These are phyloP conservation scores for Balaenoptera acutorostrata DNA, from an alignment of 2,113 vertebrate species.

Conservation along the genomic window DNA sequence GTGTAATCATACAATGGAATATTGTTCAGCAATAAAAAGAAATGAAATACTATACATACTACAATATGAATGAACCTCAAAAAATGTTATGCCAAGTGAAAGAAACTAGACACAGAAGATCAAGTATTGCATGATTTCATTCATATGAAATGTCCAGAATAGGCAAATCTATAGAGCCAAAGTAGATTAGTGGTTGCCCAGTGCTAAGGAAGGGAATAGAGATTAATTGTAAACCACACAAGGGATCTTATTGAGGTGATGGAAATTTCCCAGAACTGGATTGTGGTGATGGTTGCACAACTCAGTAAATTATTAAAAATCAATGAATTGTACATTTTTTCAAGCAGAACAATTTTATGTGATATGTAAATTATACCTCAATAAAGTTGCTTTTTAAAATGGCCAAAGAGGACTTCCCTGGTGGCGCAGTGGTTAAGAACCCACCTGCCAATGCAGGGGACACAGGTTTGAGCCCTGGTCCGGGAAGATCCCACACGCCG, in stretches of 20 bases:
- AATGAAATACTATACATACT: background rate
- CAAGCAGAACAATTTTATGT: background rate
- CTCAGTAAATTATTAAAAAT: background rate
- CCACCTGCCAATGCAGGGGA: no score
- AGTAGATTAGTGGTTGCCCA: background rate
- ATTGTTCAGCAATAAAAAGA: background rate
- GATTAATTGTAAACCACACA: background rate
- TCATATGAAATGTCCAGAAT: background rate
- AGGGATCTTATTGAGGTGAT: background rate
- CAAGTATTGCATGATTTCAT: background rate
- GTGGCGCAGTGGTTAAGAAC: no score
- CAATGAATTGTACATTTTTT: background rate
- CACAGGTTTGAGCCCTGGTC: no score
- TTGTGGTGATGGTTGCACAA: background rate
- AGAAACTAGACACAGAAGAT: background rate
- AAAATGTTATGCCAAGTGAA: background rate
- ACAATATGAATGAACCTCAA: background rate
- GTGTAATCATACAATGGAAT: background rate
- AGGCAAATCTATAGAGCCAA: background rate
- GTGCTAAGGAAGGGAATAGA: background rate
- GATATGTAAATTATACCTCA: background rate
- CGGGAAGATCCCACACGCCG: accelerated
- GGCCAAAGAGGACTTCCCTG: no score
- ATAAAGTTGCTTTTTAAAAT: background rate
- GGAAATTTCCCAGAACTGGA: background rate